Conservation (phyloP, 1,140 invertebrate species). For the Adoxophyes honmai region DNA sequence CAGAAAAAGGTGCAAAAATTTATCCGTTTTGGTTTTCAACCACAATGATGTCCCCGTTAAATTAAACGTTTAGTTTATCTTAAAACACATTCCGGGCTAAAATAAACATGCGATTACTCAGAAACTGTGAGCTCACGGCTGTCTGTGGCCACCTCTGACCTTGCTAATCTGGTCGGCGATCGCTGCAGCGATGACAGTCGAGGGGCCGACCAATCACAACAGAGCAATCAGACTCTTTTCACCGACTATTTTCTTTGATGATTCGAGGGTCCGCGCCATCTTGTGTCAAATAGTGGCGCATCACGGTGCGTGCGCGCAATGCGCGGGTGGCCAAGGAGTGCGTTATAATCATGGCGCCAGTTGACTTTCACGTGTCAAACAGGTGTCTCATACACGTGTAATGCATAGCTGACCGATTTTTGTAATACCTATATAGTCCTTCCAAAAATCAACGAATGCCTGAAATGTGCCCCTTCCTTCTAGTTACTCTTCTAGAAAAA, state of each 20-base stretch:
- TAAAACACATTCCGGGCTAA: slow-evolving; percentile 1
- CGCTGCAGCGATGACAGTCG: slow-evolving; percentile 32
- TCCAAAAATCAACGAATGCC: too few relatives aligned
- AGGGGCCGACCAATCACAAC: slow-evolving; percentile 38
- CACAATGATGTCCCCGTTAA: too few relatives aligned
- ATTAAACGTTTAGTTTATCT: neutral
- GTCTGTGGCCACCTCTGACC: slow-evolving; percentile 16
- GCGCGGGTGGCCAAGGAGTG: neutral
- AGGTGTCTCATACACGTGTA: too few relatives aligned
- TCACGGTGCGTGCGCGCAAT: neutral
- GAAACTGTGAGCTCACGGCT: slow-evolving; percentile 1
- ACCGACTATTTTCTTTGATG: slow-evolving; percentile 60
- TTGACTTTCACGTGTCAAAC: neutral
- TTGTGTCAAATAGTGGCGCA: slow-evolving; percentile 31
- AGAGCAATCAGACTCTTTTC: slow-evolving; percentile 43
- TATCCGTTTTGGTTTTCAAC: too few relatives aligned
- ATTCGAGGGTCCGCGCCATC: slow-evolving; percentile 45
- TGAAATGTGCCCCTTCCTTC: too few relatives aligned
- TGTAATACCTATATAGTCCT: too few relatives aligned
- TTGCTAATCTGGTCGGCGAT: slow-evolving; percentile 40
- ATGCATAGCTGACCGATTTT: too few relatives aligned
- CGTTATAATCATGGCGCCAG: neutral
- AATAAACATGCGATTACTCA: slow-evolving; percentile 5
- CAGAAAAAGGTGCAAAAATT: too few relatives aligned
- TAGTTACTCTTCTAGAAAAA: too few relatives aligned